Percentiles rank a stretch among this genome's conserved stretches.
Evolutionary conservation across 2,888 invertebrate genomes (phyloP).

Genomic region (Parelbella ahira): DNA sequence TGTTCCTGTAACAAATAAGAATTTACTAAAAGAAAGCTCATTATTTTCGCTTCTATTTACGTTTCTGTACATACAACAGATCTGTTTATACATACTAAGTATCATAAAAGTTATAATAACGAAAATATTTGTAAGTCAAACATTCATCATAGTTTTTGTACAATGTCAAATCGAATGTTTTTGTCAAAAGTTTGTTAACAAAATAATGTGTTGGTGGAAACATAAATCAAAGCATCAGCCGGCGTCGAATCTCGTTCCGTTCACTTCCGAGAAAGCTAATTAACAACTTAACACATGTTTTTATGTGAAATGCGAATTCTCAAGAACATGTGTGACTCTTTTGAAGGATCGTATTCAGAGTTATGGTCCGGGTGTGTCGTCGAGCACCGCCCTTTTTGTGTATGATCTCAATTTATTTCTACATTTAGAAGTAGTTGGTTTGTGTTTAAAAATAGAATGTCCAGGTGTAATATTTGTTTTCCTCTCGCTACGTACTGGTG

Average conservation of each 20-base stretch:
- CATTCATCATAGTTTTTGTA: conserved; percentile 10
- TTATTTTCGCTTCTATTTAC: too few relatives aligned
- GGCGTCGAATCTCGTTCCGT: conserved; percentile 38
- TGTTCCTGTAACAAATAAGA: too few relatives aligned
- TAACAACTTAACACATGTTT: conserved; percentile 72
- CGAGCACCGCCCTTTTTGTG: conserved; percentile 9
- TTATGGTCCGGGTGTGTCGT: conserved; percentile 9
- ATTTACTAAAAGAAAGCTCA: too few relatives aligned
- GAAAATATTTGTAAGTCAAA: too few relatives aligned
- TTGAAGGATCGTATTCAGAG: conserved; percentile 7
- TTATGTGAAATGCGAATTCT: conserved; percentile 41
- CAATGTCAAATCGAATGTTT: conserved; percentile 21
- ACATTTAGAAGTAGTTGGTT: background rate
- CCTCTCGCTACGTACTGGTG: background rate
- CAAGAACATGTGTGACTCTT: conserved; percentile 11
- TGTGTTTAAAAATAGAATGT: background rate
- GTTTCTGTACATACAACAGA: too few relatives aligned
- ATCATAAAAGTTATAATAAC: too few relatives aligned
- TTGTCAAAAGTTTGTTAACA: conserved; percentile 40
- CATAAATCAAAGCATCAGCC: conserved; percentile 52
- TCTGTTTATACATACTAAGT: too few relatives aligned
- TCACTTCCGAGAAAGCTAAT: conserved; percentile 65
- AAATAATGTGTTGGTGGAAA: conserved; percentile 43
- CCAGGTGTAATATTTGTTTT: background rate
- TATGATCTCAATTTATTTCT: conserved; percentile 1